Evolutionary conservation across 2,797 vertebrate genomes (phyloP).

Genomic region (Siniperca obscura): DNA sequence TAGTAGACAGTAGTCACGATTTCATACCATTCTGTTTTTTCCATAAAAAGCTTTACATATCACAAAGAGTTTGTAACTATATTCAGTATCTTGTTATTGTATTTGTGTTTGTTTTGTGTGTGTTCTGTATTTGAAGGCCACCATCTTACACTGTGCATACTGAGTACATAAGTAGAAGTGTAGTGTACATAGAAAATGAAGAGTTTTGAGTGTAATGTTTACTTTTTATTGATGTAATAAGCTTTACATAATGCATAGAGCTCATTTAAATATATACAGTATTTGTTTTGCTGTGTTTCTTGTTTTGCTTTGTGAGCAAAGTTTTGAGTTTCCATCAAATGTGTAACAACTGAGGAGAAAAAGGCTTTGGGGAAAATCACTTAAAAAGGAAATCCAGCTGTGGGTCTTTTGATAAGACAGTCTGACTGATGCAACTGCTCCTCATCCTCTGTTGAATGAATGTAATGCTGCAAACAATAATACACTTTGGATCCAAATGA

Average conservation of each 20-base stretch:
- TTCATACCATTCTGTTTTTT: neutral
- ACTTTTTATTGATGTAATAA: neutral
- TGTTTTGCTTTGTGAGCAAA: neutral
- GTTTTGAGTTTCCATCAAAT: neutral
- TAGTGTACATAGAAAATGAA: neutral
- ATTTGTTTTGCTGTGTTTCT: neutral
- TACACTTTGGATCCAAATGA: neutral
- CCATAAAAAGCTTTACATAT: neutral
- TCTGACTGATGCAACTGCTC: conserved; percentile 9
- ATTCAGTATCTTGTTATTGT: neutral
- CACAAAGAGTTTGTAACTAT: neutral
- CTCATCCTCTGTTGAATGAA: neutral
- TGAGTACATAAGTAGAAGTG: neutral
- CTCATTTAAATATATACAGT: neutral
- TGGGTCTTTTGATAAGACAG: conserved; percentile 20
- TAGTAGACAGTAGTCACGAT: neutral
- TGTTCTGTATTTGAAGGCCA: neutral
- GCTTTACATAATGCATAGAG: neutral
- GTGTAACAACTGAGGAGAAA: neutral
- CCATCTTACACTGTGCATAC: neutral
- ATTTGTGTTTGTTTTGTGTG: neutral
- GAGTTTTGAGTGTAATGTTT: neutral
- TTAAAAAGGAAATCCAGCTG: neutral
- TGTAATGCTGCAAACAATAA: neutral
- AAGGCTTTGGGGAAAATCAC: neutral